phyloP scores from a whole-genome alignment of 1,140 invertebrate species.

The Agrypnia vestita region DNA sequence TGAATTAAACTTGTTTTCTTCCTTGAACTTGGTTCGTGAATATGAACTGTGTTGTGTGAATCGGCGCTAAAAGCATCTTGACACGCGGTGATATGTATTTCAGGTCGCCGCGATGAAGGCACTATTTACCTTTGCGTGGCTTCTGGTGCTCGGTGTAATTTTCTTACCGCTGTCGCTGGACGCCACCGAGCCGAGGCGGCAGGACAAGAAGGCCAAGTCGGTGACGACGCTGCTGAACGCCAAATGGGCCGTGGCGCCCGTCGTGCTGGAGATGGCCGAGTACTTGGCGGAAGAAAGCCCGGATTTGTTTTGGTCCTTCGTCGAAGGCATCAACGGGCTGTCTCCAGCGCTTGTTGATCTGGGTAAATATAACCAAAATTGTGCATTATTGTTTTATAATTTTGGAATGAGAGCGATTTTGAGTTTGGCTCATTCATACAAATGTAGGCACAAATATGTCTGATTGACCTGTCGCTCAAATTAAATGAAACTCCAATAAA shows the following conservation, averaged over 20 bases:
- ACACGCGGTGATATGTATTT: background rate
- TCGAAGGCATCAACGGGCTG: slow-evolving; percentile 79
- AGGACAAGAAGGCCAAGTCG: slow-evolving; percentile 81
- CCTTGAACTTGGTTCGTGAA: background rate
- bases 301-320: slow-evolving; percentile 87
- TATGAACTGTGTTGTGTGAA: background rate
- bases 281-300: slow-evolving; percentile 88
- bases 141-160: background rate
- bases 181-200: slow-evolving; percentile 48
- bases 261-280: slow-evolving; percentile 92
- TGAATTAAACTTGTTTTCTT: background rate
- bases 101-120: slow-evolving; percentile 43
- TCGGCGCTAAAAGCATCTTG: background rate
- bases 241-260: slow-evolving; percentile 93
- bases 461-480: too few relatives aligned
- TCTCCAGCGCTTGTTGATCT: slow-evolving; percentile 75
- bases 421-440: too few relatives aligned
- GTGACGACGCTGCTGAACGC: slow-evolving; percentile 91
- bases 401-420: too few relatives aligned
- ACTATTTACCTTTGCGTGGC: slow-evolving; percentile 24
- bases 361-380: slow-evolving; percentile 67
- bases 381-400: background rate
- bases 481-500: too few relatives aligned
- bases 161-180: slow-evolving; percentile 41
- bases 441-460: too few relatives aligned